phyloP scores from a whole-genome alignment of 2,113 vertebrate species.

The Thamnophis sirtalis region DNA sequence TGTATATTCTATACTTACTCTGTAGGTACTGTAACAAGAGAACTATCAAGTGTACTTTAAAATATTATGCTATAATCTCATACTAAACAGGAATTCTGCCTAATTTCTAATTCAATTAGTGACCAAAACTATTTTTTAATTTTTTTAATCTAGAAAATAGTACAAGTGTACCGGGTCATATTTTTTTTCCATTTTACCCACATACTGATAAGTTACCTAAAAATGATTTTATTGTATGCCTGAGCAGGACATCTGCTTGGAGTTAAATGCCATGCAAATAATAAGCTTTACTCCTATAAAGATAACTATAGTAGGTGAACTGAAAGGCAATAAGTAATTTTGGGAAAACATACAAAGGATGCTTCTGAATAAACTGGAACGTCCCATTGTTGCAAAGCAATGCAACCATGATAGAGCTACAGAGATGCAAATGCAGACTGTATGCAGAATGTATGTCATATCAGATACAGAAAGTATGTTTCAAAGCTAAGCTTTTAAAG shows the following conservation, averaged over 20 bases:
- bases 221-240: not conserved
- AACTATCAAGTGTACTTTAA: constrained; percentile 63
- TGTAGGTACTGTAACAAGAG: constrained; percentile 64
- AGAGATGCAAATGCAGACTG: not conserved
- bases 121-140: constrained; percentile 52
- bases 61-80: constrained; percentile 42
- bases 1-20: constrained; percentile 54
- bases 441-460: not conserved
- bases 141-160: constrained; percentile 52
- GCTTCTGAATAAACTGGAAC: not conserved
- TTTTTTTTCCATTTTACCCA: constrained; percentile 47
- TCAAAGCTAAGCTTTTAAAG: not conserved
- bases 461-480: not conserved
- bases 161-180: constrained; percentile 52
- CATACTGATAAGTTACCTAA: not conserved
- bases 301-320: not conserved
- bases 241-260: not conserved
- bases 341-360: too few species aligned
- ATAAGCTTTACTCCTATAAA: not conserved
- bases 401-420: not conserved
- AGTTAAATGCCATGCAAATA: not conserved
- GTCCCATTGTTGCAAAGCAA: not conserved
- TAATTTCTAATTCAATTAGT: constrained; percentile 62
- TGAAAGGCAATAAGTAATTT: not conserved
- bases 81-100: constrained; percentile 61